Evolutionary conservation across 2,113 vertebrate species (phyloP).

Genomic region (Sialia sialis): DNA sequence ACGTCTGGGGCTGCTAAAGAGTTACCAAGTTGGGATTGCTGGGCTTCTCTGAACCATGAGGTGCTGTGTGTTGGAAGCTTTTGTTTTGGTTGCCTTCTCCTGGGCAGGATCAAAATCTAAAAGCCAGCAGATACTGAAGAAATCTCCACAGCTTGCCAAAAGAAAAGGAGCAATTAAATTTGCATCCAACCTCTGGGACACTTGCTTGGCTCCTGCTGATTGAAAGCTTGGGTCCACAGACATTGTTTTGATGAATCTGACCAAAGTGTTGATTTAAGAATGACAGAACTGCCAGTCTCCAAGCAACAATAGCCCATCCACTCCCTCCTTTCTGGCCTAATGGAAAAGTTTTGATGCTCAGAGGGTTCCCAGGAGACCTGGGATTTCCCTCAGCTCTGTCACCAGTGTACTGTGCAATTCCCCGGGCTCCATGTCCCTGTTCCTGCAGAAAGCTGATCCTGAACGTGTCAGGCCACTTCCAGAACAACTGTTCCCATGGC

Average conservation of each 20-base stretch:
- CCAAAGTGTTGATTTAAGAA: background rate
- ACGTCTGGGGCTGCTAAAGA: background rate
- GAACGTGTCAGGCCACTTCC: background rate
- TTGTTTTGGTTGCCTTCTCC: background rate
- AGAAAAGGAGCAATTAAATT: background rate
- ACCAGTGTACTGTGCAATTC: background rate
- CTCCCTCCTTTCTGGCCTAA: background rate
- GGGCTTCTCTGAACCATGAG: background rate
- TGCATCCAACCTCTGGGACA: background rate
- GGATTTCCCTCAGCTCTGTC: background rate
- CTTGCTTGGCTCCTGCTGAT: background rate
- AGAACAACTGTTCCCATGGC: background rate
- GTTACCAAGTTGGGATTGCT: background rate
- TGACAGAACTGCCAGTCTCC: background rate
- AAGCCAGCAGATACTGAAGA: background rate
- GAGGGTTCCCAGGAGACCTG: background rate
- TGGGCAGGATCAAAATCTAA: background rate
- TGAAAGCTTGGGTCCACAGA: background rate
- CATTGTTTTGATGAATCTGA: background rate
- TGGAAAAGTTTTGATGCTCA: background rate
- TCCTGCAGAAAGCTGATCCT: background rate
- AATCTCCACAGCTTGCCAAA: background rate
- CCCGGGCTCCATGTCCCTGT: background rate
- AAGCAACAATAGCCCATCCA: background rate
- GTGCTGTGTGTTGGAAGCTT: background rate